Percentiles rank a stretch among this genome's conserved stretches.
phyloP scores from a whole-genome alignment of 1,140 invertebrate species.

The Holotrichia oblita region DNA sequence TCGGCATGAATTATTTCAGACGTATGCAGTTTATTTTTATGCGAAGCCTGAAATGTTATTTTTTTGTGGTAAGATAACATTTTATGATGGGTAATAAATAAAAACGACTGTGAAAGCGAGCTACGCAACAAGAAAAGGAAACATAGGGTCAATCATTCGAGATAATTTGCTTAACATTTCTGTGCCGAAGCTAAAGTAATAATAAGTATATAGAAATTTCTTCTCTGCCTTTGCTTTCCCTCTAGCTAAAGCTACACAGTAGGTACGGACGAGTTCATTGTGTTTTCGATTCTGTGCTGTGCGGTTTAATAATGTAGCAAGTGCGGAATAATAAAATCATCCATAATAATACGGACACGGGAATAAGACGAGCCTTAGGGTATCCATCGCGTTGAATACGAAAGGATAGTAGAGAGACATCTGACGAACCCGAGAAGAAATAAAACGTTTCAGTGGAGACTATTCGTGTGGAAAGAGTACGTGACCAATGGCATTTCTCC shows the following conservation, averaged over 20 bases:
- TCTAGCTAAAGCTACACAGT: neutral
- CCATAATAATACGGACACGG: constrained; percentile 6
- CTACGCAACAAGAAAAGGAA: neutral
- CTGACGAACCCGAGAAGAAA: constrained; percentile 11
- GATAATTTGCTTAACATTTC: neutral
- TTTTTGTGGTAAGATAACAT: neutral
- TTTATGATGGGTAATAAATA: constrained; percentile 2
- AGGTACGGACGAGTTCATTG: neutral
- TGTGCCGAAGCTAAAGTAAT: neutral
- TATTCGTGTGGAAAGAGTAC: neutral
- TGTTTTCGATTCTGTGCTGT: neutral
- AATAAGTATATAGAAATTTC: neutral
- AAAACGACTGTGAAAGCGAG: neutral
- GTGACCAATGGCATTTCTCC: neutral
- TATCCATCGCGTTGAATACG: constrained; percentile 11
- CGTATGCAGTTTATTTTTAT: constrained; percentile 3
- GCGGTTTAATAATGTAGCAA: constrained; percentile 12
- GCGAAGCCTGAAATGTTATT: neutral
- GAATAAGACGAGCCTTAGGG: neutral
- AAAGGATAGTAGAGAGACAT: constrained; percentile 12
- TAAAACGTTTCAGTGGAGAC: constrained; percentile 11
- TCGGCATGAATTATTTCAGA: constrained; percentile 8
- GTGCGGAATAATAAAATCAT: constrained; percentile 13
- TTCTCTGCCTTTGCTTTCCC: neutral
- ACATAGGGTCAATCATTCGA: neutral